These are phyloP conservation scores for Melanaphis sacchari DNA, from an alignment of 1,140 invertebrate genomes.

Conservation along the genomic window DNA sequence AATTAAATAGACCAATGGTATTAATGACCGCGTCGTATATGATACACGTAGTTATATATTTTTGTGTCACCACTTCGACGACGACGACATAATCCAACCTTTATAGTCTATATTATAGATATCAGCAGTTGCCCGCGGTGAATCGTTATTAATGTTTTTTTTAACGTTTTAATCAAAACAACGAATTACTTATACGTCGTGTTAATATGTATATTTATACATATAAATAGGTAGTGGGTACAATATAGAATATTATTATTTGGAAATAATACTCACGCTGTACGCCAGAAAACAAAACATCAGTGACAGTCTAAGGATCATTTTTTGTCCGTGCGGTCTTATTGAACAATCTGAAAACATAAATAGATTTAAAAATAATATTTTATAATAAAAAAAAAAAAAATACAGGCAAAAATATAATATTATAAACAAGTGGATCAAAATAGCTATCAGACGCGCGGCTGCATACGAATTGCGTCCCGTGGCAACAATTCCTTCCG, in stretches of 20 bases:
- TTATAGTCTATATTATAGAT: too few species aligned
- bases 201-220: neutral
- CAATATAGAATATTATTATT: neutral
- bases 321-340: neutral
- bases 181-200: neutral
- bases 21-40: neutral
- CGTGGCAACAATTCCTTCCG: too few species aligned
- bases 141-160: neutral
- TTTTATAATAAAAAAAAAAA: too few species aligned
- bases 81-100: neutral
- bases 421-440: neutral
- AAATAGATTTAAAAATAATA: neutral
- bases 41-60: neutral
- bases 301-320: constrained; percentile 48
- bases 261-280: constrained; percentile 8
- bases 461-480: too few species aligned
- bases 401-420: too few species aligned
- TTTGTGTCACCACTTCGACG: neutral
- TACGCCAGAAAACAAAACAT: constrained; percentile 35
- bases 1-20: constrained; percentile 34
- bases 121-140: too few species aligned
- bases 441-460: too few species aligned
- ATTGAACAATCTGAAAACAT: neutral
- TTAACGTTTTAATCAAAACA: neutral
- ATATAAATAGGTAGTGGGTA: too few species aligned